These are phyloP conservation scores for Eurypyga helias DNA, from an alignment of 2,113 vertebrate genomes.

Conservation along the genomic window DNA sequence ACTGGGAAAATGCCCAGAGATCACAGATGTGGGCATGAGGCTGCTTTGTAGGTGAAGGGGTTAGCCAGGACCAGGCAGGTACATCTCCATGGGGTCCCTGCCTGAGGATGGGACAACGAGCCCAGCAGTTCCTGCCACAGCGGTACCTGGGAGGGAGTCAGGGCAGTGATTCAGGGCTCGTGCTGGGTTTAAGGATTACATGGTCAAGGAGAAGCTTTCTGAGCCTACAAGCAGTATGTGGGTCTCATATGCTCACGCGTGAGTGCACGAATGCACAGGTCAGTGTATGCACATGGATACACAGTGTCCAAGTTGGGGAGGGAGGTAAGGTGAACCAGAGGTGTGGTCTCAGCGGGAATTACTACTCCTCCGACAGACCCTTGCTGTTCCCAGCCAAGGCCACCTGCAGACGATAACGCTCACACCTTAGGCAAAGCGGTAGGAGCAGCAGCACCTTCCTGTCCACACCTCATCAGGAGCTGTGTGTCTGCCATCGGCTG, in stretches of 20 bases:
- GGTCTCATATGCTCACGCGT: neutral
- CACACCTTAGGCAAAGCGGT: neutral
- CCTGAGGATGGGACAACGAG: neutral
- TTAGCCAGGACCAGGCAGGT: neutral
- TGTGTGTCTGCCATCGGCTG: neutral
- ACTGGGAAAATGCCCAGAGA: neutral
- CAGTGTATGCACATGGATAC: neutral
- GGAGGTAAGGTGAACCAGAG: neutral
- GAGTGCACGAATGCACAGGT: neutral
- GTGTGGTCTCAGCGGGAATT: neutral
- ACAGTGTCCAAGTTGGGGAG: fast-evolving
- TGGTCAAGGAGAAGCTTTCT: neutral
- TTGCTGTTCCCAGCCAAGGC: fast-evolving
- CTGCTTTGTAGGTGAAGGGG: neutral
- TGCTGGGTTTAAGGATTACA: neutral
- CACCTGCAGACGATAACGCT: neutral
- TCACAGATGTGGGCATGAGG: fast-evolving
- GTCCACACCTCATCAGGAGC: neutral
- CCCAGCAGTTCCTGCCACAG: neutral
- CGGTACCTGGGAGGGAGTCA: neutral
- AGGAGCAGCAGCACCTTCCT: neutral
- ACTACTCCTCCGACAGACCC: neutral
- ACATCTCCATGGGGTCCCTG: neutral
- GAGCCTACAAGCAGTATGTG: neutral
- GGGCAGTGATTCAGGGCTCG: neutral